phyloP scores from a whole-genome alignment of 2,888 invertebrate species.

The Schizaphis graminum region DNA sequence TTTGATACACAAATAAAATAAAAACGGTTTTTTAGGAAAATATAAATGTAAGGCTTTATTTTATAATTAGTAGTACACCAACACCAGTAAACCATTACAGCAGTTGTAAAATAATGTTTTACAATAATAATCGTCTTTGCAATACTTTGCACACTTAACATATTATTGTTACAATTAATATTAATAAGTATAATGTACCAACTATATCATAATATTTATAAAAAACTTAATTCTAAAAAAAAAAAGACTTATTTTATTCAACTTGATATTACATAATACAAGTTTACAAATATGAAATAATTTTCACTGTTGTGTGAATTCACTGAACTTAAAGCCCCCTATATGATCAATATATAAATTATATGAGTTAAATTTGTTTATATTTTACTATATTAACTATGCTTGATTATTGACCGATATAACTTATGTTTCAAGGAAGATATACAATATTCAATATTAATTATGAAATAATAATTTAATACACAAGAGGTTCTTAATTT shows the following conservation, averaged over 20 bases:
- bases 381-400: background rate
- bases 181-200: background rate
- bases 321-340: background rate
- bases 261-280: background rate
- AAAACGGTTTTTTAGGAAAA: background rate
- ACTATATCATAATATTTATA: background rate
- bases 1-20: background rate
- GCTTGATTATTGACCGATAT: background rate
- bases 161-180: background rate
- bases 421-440: background rate
- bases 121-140: background rate
- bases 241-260: background rate
- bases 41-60: background rate
- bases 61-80: background rate
- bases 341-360: background rate
- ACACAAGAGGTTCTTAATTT: background rate
- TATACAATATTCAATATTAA: background rate
- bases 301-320: background rate
- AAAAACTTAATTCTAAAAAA: background rate
- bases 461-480: background rate
- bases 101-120: background rate
- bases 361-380: background rate
- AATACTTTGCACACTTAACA: background rate
- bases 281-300: background rate
- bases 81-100: background rate